Evolutionary conservation across 2,888 invertebrate species (phyloP).

Genomic region (Odontocolon sp.): DNA sequence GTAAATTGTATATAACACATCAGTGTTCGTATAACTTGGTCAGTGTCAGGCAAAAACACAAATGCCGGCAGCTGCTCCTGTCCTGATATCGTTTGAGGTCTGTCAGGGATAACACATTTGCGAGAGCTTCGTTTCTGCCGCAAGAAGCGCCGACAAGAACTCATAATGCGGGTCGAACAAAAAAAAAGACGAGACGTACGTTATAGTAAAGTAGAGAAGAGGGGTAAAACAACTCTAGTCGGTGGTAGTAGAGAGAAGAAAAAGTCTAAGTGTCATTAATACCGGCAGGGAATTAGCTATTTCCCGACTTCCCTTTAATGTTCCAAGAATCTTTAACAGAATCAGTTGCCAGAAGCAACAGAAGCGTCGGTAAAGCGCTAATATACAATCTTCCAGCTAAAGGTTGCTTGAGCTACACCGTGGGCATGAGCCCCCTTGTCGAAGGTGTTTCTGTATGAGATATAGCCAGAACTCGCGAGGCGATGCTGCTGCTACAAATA

Average conservation of each 20-base stretch:
- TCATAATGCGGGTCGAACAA: too few species aligned
- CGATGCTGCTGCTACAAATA: too few species aligned
- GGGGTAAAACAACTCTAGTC: not conserved
- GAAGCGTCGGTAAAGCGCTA: not conserved
- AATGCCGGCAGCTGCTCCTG: not conserved
- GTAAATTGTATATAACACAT: not conserved
- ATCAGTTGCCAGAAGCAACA: not conserved
- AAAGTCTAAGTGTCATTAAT: slow-evolving; percentile 3
- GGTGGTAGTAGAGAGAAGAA: not conserved
- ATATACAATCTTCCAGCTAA: too few species aligned
- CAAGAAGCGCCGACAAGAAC: too few species aligned
- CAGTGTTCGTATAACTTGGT: not conserved
- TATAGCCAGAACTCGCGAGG: too few species aligned
- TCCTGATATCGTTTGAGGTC: not conserved
- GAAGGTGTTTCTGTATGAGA: too few species aligned
- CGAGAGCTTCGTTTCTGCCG: too few species aligned
- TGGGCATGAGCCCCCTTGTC: too few species aligned
- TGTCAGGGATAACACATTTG: too few species aligned
- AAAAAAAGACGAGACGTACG: too few species aligned
- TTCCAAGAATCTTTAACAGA: not conserved
- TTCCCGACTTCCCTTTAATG: not conserved
- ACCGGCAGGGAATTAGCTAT: not conserved
- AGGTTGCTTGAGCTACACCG: too few species aligned
- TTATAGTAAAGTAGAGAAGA: not conserved
- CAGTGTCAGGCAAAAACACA: not conserved